Conservation (phyloP, 1,140 invertebrate genomes). For the Teleogryllus occipitalis region DNA sequence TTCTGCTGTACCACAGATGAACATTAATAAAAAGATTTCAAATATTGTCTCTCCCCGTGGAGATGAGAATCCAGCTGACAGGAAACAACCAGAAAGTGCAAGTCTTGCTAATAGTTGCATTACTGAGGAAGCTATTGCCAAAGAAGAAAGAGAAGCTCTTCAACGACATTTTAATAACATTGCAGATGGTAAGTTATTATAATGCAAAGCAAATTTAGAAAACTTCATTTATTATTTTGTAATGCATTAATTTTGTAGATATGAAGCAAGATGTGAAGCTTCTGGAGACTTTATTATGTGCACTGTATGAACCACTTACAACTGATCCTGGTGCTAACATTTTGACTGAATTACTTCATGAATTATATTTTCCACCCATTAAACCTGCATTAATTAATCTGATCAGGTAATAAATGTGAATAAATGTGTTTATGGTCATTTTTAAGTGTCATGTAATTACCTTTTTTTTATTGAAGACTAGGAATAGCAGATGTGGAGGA, state of each 20-base stretch:
- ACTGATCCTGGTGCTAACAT: constrained; percentile 7
- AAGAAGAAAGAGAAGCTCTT: constrained; percentile 14
- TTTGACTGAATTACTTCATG: neutral
- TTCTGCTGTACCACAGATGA: neutral
- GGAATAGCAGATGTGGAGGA: neutral
- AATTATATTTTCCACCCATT: constrained; percentile 16
- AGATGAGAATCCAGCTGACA: neutral
- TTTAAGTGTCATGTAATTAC: neutral
- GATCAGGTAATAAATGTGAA: constrained; percentile 9
- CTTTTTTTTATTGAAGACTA: neutral
- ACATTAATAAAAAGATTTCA: constrained; percentile 3
- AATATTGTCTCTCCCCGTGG: neutral
- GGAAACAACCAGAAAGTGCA: neutral
- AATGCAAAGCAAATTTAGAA: too few species aligned
- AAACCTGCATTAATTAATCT: constrained; percentile 9
- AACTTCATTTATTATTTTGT: neutral
- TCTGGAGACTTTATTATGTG: constrained; percentile 7
- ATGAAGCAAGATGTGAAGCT: constrained; percentile 16
- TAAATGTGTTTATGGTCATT: neutral
- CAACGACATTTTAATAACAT: constrained; percentile 12
- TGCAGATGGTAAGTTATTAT: constrained; percentile 9
- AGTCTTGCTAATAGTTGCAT: too few species aligned
- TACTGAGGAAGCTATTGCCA: neutral
- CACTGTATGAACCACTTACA: neutral
- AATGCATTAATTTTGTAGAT: constrained; percentile 11